A percentile compares a stretch with the other conserved stretches of the same genome.
phyloP scores from a whole-genome alignment of 2,797 vertebrate genomes.

The Sebastes alutus region DNA sequence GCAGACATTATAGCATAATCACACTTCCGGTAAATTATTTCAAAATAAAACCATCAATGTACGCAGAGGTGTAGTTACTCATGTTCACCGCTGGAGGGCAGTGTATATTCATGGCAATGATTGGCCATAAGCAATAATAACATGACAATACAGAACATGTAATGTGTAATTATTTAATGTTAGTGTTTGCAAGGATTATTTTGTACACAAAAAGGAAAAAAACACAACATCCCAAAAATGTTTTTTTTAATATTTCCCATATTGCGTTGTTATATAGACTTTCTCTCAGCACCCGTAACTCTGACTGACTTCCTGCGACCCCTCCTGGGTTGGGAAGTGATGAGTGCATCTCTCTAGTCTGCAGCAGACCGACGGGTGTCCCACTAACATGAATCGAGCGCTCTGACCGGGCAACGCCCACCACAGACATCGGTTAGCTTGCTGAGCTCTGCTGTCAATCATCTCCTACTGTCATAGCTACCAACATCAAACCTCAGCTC shows the following conservation, averaged over 20 bases:
- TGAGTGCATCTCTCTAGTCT: not conserved
- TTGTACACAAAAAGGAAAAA: too few species aligned
- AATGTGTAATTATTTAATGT: too few species aligned
- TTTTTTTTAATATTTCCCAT: too few species aligned
- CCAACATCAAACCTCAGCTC: not conserved
- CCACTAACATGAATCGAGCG: not conserved
- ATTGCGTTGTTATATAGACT: too few species aligned
- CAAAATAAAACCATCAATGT: not conserved
- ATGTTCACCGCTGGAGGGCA: not conserved
- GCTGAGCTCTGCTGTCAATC: not conserved
- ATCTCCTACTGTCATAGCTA: too few species aligned
- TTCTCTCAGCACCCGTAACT: too few species aligned
- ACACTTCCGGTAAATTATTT: too few species aligned
- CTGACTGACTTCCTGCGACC: too few species aligned
- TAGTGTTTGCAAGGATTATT: too few species aligned
- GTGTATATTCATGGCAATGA: not conserved
- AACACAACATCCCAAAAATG: too few species aligned
- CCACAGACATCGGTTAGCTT: rapidly evolving
- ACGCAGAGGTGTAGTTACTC: not conserved
- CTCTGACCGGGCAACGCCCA: slow-evolving; percentile 21
- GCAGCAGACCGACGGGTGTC: not conserved
- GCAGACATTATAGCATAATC: too few species aligned
- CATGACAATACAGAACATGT: not conserved
- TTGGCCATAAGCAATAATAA: not conserved
- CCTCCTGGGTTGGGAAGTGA: not conserved